phyloP scores from a whole-genome alignment of 2,113 vertebrate species.

The Tapirus terrestris region DNA sequence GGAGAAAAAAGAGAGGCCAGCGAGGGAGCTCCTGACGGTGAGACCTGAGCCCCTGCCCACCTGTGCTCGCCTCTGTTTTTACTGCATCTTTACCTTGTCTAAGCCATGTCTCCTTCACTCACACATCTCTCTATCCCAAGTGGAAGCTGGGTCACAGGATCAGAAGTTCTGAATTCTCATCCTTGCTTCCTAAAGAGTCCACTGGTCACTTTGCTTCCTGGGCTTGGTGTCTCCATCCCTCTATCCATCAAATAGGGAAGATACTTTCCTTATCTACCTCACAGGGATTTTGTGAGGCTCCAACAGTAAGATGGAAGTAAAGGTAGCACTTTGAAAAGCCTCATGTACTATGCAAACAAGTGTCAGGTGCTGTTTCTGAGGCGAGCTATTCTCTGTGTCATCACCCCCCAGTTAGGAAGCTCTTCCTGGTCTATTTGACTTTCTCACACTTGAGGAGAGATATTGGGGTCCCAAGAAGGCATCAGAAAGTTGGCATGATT shows the following conservation, averaged over 20 bases:
- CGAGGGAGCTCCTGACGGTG: slow-evolving; percentile 79
- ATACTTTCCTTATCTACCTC: background rate
- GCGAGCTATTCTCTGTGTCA: background rate
- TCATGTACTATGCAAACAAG: background rate
- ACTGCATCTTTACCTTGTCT: no score
- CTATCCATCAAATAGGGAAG: background rate
- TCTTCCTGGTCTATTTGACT: background rate
- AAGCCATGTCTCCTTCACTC: background rate
- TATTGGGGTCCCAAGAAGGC: background rate
- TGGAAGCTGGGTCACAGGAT: background rate
- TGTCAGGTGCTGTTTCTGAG: background rate
- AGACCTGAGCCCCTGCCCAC: background rate
- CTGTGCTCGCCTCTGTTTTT: no score
- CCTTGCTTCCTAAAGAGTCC: background rate
- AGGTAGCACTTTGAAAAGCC: background rate
- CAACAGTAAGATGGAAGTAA: background rate
- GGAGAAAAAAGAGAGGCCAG: slow-evolving; percentile 49
- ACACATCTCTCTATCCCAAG: background rate
- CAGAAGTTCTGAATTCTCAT: background rate
- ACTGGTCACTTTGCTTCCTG: background rate
- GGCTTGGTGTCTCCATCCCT: background rate
- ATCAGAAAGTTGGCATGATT: background rate
- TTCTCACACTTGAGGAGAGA: background rate
- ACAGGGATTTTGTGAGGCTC: background rate
- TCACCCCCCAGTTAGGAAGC: background rate